A percentile compares a stretch with the other conserved stretches of the same genome.
phyloP scores from a whole-genome alignment of 2,888 invertebrate species.

The Epinotia ramella region DNA sequence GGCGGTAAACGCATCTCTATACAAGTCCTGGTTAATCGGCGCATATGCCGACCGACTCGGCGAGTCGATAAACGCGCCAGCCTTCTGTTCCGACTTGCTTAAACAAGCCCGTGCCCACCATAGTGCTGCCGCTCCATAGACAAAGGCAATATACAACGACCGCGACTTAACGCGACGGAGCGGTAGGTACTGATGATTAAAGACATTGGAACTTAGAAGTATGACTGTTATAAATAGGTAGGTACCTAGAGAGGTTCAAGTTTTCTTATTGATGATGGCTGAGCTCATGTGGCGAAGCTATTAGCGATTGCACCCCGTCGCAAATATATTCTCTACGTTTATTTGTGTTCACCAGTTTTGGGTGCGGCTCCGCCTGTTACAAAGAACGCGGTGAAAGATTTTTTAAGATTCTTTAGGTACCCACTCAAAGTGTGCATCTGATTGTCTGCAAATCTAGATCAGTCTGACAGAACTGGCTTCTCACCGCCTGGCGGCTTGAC shows the following conservation, averaged over 20 bases:
- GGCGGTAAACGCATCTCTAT: slow-evolving; percentile 54
- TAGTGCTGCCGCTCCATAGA: not conserved
- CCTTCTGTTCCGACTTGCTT: slow-evolving; percentile 56
- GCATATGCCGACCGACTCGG: slow-evolving; percentile 63
- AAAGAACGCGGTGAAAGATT: too few species aligned
- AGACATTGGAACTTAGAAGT: not conserved
- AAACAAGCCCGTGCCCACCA: slow-evolving; percentile 12
- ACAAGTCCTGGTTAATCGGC: slow-evolving; percentile 66
- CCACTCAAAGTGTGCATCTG: too few species aligned
- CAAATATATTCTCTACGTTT: not conserved
- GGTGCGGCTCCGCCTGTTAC: too few species aligned
- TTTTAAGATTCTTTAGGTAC: too few species aligned
- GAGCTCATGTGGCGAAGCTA: not conserved
- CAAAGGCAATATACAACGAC: slow-evolving; percentile 1
- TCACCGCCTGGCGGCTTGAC: too few species aligned
- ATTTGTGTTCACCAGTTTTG: not conserved
- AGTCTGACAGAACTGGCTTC: too few species aligned
- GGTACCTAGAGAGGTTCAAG: not conserved
- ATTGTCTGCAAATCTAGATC: too few species aligned
- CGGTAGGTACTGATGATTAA: not conserved
- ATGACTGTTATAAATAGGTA: too few species aligned
- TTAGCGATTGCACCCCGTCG: too few species aligned
- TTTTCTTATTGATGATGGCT: not conserved
- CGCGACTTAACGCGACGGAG: not conserved
- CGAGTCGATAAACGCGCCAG: slow-evolving; percentile 70